Conservation (phyloP, 2,888 invertebrate genomes). For the Agonopterix heracliana region DNA sequence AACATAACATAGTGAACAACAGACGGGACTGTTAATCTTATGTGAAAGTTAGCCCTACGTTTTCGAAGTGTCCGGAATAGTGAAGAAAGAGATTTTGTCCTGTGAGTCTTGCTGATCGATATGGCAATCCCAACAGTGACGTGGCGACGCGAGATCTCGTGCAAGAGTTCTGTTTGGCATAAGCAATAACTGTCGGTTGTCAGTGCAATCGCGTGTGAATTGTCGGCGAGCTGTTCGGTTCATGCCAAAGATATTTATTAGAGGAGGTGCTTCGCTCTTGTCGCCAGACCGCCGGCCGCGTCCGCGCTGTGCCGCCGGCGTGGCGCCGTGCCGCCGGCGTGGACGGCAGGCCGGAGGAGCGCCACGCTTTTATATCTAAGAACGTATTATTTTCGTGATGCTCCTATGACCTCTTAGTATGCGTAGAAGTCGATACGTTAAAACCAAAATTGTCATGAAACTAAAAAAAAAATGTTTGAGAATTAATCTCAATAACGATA, state of each 20-base stretch:
- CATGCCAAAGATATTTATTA: constrained; percentile 76
- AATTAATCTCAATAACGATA: constrained; percentile 66
- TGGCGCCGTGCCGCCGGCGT: constrained; percentile 17
- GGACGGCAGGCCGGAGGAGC: too few relatives aligned
- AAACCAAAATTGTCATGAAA: constrained; percentile 55
- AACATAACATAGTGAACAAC: neutral
- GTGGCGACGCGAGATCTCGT: constrained; percentile 22
- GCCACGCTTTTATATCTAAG: constrained; percentile 25
- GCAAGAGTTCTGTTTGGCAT: constrained; percentile 32
- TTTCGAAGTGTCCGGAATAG: neutral
- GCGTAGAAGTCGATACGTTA: constrained; percentile 48
- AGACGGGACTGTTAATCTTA: neutral
- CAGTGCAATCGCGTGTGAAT: constrained; percentile 55
- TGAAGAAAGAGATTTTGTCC: neutral
- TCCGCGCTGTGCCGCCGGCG: constrained; percentile 18
- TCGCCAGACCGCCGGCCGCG: constrained; percentile 31
- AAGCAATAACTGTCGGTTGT: constrained; percentile 48
- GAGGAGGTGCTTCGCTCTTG: constrained; percentile 36
- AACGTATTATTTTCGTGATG: constrained; percentile 43
- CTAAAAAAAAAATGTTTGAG: constrained; percentile 38
- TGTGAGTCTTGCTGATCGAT: neutral
- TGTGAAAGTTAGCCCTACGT: neutral
- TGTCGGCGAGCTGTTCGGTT: constrained; percentile 65
- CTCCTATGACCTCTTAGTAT: constrained; percentile 48
- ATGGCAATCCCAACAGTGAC: constrained; percentile 11